A percentile compares a stretch with the other conserved stretches of the same genome.
phyloP scores from a whole-genome alignment of 1,140 invertebrate species.

The Hermatobates lingyangjiaoensis region DNA sequence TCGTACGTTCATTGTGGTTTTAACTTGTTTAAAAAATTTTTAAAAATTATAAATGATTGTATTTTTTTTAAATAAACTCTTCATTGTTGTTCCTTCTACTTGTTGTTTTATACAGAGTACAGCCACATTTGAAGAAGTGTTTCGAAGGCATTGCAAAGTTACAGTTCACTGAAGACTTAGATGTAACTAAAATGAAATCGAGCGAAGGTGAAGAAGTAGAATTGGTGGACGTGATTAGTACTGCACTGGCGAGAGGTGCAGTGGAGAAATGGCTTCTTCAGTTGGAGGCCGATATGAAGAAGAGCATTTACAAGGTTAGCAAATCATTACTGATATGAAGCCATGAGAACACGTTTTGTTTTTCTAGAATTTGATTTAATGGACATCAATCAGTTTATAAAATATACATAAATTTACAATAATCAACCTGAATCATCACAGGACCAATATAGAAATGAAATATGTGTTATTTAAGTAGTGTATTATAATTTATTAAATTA shows the following conservation, averaged over 20 bases:
- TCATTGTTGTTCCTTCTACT: too few species aligned
- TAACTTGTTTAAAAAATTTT: too few species aligned
- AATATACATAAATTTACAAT: too few species aligned
- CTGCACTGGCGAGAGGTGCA: conserved; percentile 71
- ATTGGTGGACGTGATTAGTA: conserved; percentile 64
- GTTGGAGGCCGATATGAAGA: conserved; percentile 78
- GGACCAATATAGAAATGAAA: too few species aligned
- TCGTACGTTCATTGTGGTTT: too few species aligned
- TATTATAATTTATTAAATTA: too few species aligned
- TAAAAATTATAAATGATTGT: too few species aligned
- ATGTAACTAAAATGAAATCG: conserved; percentile 78
- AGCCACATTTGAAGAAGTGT: conserved; percentile 94
- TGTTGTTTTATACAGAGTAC: conserved; percentile 39
- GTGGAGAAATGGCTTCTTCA: conserved; percentile 94
- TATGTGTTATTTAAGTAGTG: too few species aligned
- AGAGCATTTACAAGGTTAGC: conserved; percentile 43
- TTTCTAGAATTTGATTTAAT: neutral
- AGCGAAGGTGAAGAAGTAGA: conserved; percentile 68
- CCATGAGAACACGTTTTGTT: neutral
- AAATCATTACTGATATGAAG: neutral
- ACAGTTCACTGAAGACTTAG: conserved; percentile 64
- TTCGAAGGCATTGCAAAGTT: conserved; percentile 81
- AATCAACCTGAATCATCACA: too few species aligned
- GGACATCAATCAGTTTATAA: too few species aligned
- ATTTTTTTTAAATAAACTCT: too few species aligned